phyloP scores from a whole-genome alignment of 2,797 vertebrate genomes.

The Cossypha caffra region DNA sequence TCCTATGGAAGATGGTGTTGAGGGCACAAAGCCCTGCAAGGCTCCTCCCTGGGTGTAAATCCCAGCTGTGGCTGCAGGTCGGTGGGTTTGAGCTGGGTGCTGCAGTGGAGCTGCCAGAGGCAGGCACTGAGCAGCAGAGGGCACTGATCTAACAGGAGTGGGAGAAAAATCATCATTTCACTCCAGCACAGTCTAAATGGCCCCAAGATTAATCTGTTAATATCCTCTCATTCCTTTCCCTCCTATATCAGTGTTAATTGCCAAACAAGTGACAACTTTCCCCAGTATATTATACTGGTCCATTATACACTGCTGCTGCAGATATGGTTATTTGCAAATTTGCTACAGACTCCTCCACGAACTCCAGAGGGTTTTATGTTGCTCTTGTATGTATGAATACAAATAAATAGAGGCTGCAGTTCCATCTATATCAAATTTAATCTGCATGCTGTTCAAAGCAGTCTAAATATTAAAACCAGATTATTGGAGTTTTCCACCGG shows the following conservation, averaged over 20 bases:
- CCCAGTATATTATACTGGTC: constrained; percentile 35
- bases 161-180: neutral
- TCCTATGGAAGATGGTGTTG: fast-evolving
- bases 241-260: constrained; percentile 64
- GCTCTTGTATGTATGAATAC: neutral
- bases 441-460: neutral
- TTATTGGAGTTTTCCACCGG: neutral
- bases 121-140: constrained; percentile 66
- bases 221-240: constrained; percentile 42
- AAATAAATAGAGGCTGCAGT: constrained; percentile 35
- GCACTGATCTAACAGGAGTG: constrained; percentile 42
- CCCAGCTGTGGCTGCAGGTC: fast-evolving
- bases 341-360: neutral
- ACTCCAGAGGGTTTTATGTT: constrained; percentile 1
- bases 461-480: constrained; percentile 6
- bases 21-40: neutral
- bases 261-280: constrained; percentile 57
- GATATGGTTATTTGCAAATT: constrained; percentile 34
- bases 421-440: constrained; percentile 25
- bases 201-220: constrained; percentile 61
- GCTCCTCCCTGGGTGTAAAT: fast-evolving
- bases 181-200: neutral
- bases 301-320: constrained; percentile 6
- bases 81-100: fast-evolving
- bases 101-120: neutral